Conservation (phyloP, 92 coral and sea anemone species). For the Galaxea fascicularis region DNA sequence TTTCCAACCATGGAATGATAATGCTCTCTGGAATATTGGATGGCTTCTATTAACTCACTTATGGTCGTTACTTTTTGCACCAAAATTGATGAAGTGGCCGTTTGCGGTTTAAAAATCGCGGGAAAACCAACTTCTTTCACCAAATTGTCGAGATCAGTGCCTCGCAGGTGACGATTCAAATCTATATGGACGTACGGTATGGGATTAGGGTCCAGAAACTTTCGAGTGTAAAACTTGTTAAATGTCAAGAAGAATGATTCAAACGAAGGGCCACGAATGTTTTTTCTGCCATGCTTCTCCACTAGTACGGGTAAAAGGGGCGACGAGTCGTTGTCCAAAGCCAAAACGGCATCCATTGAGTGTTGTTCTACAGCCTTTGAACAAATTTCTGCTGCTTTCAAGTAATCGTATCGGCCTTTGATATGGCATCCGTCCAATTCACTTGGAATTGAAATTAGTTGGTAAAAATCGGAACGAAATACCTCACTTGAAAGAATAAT, state of each 20-base stretch:
- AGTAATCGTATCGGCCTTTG: background rate
- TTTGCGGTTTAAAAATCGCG: background rate
- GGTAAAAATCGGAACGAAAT: background rate
- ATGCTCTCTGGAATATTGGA: background rate
- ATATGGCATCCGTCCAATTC: background rate
- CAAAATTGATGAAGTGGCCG: background rate
- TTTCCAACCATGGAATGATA: background rate
- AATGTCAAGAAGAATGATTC: conserved; percentile 8
- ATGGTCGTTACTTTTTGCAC: too few species aligned
- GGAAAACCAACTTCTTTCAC: background rate
- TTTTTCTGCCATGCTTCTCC: background rate
- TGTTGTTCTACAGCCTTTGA: background rate
- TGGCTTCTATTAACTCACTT: background rate
- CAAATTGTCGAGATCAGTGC: background rate
- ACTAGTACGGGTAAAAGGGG: conserved; percentile 2
- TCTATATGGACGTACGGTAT: background rate
- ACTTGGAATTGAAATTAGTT: background rate
- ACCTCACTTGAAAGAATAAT: background rate
- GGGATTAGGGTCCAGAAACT: background rate
- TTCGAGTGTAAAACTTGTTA: conserved; percentile 5
- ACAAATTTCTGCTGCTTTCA: background rate
- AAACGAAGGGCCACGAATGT: background rate
- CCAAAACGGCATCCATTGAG: background rate
- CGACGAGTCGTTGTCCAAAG: background rate
- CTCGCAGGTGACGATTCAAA: background rate